phyloP scores from a whole-genome alignment of 2,113 vertebrate genomes.

The Oxyruncus cristatus region DNA sequence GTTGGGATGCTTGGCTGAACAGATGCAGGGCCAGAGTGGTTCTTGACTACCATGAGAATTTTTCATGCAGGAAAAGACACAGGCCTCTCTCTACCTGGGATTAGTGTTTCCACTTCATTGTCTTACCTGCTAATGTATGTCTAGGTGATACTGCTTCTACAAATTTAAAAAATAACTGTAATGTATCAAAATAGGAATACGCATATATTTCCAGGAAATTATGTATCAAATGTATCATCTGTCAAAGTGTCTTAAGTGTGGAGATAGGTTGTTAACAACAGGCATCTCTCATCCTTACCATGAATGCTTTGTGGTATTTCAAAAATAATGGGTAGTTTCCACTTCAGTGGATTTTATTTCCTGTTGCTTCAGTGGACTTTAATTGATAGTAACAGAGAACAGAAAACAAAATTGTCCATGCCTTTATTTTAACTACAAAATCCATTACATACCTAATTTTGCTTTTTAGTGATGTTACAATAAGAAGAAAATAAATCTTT shows the following conservation, averaged over 20 bases:
- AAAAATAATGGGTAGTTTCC: background rate
- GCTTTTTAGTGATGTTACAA: background rate
- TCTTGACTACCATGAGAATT: background rate
- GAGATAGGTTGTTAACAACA: background rate
- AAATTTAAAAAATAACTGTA: background rate
- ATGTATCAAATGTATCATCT: background rate
- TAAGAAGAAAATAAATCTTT: background rate
- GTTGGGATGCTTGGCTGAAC: background rate
- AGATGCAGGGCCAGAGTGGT: background rate
- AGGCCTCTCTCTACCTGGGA: background rate
- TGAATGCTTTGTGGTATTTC: background rate
- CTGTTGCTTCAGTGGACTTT: constrained; percentile 16
- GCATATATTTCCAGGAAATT: background rate
- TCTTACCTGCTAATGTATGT: background rate
- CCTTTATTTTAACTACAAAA: constrained; percentile 27
- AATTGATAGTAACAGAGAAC: background rate
- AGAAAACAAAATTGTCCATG: background rate
- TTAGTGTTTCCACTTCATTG: background rate
- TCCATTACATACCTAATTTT: background rate
- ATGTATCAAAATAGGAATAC: background rate
- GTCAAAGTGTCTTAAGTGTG: background rate
- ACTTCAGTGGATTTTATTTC: background rate
- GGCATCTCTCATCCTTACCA: background rate
- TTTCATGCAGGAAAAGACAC: background rate
- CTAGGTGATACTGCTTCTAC: background rate